phyloP scores from a whole-genome alignment of 2,797 vertebrate genomes.

The Clarias platycephalus region DNA sequence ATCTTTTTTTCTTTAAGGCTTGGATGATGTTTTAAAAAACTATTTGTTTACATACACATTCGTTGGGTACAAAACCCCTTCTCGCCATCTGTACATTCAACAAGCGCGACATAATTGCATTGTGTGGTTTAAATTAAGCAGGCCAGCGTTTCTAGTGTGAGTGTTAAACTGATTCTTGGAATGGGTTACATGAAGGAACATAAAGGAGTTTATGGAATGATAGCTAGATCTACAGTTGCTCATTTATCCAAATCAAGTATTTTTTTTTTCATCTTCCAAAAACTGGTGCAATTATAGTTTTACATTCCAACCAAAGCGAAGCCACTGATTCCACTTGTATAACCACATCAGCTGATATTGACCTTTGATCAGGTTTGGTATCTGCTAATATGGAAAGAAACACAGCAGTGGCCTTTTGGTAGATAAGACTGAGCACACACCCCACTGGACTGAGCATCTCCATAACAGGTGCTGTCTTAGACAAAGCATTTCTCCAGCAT shows the following conservation, averaged over 20 bases:
- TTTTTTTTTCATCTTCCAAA: background rate
- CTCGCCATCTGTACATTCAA: slow-evolving; percentile 11
- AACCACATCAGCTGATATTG: background rate
- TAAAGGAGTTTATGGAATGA: background rate
- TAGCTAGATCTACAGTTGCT: background rate
- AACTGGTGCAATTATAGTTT: background rate
- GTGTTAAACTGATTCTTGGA: background rate
- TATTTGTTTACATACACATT: background rate
- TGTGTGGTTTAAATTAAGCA: background rate
- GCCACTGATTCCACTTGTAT: background rate
- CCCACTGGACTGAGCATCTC: background rate
- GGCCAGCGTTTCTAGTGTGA: background rate
- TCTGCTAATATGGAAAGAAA: background rate
- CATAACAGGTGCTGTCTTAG: background rate
- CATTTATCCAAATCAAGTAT: background rate
- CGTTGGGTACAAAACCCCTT: background rate
- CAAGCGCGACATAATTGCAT: background rate
- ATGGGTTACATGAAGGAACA: background rate
- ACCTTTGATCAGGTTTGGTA: background rate
- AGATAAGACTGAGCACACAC: background rate
- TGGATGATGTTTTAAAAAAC: background rate
- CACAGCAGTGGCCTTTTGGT: background rate
- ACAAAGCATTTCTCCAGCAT: background rate
- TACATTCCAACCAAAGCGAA: background rate
- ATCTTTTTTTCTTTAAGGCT: background rate